Base-by-base conservation (phyloP, 2,113 vertebrate species). In the Leuciscus idus region DNA sequence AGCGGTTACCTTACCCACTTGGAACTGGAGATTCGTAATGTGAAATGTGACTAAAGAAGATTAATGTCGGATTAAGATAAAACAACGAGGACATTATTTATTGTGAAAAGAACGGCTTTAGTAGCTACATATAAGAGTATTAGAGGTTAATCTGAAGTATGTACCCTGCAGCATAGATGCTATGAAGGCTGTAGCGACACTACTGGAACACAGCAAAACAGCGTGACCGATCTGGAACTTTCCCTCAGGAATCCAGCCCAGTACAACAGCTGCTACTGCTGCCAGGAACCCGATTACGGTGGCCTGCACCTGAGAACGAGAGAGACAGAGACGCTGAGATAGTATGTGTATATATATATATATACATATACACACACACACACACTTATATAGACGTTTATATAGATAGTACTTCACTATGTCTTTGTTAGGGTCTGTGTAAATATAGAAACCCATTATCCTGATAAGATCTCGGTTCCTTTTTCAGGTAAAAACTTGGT, bases 191-290 rank as follows among this genome's bases (percentile, higher is more conserved):
- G 98, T 99, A 50, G 97, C 97, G 84, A 99, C 97, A 0, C 98
- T 98, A 93, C 97, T 98, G 13, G 98, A 98, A 92, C 98, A 99
- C 48, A 99, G 87, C 75, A 99, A 94, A 59, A 97, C 91, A 0
- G 97, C 97, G 39, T 99, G 97, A 90, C 96, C 95, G 62, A 98
- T 95, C 88, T 96, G 94, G 88, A 98, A 98, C 92, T 97, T 98
- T 55, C 98, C 97, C 77, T 99, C 97, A 12, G 97, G 97, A 90
- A 99, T 98, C 97, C 98, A 99, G 74, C 97, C 98, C 70, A 99
- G 87, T 68, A 98, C 92, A 62, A 98, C 94, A 0, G 98, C 98
- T 11, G 97, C 97, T 88, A 99, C 96, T 0, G 98, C 98, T 61
- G 98, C 98, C 90, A 99, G 93, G 92, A 99, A 98, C 1, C 98